Percentiles rank a stretch among this genome's conserved stretches.
phyloP scores from a whole-genome alignment of 2,888 invertebrate genomes.

The Philaethria dido region DNA sequence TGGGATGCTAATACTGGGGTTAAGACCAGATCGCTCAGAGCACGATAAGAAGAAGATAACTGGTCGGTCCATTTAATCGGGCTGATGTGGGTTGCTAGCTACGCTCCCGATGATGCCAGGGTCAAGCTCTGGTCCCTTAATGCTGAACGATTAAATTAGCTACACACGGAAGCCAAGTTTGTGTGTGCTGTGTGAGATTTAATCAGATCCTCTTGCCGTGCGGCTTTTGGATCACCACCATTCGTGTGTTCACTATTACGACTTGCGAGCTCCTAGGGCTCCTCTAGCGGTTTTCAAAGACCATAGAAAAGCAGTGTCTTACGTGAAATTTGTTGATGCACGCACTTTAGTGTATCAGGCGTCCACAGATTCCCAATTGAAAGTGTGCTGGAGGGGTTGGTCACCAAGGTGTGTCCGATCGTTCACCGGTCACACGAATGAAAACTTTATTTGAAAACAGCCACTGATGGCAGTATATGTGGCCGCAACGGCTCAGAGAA shows the following conservation, averaged over 20 bases:
- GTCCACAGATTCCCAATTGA: slow-evolving; percentile 95
- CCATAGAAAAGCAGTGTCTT: slow-evolving; percentile 96
- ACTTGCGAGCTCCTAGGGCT: slow-evolving; percentile 92
- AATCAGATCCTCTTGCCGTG: slow-evolving; percentile 89
- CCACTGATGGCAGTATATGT: slow-evolving; percentile 96
- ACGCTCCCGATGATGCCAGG: slow-evolving; percentile 94
- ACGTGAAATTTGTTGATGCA: slow-evolving; percentile 94
- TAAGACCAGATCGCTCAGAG: slow-evolving; percentile 88
- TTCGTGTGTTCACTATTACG: slow-evolving; percentile 98
- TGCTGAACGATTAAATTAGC: slow-evolving; percentile 90
- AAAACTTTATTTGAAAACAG: slow-evolving; percentile 97
- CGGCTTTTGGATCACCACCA: slow-evolving; percentile 99
- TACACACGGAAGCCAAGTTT: slow-evolving; percentile 95
- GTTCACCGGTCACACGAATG: slow-evolving; percentile 96
- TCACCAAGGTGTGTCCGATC: slow-evolving; percentile 91
- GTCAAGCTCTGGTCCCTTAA: slow-evolving; percentile 97
- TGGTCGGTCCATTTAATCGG: slow-evolving; percentile 98
- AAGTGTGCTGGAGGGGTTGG: slow-evolving; percentile 95
- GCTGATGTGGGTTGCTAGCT: slow-evolving; percentile 95
- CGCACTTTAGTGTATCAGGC: slow-evolving; percentile 95
- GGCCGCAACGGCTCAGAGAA: slow-evolving; percentile 97
- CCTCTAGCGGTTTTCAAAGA: slow-evolving; percentile 93
- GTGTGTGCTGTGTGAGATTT: slow-evolving; percentile 96
- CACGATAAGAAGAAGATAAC: slow-evolving; percentile 97
- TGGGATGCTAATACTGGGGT: slow-evolving; percentile 95